Conservation (phyloP, 2,888 invertebrate species). For the Hydrotaea diabolus region DNA sequence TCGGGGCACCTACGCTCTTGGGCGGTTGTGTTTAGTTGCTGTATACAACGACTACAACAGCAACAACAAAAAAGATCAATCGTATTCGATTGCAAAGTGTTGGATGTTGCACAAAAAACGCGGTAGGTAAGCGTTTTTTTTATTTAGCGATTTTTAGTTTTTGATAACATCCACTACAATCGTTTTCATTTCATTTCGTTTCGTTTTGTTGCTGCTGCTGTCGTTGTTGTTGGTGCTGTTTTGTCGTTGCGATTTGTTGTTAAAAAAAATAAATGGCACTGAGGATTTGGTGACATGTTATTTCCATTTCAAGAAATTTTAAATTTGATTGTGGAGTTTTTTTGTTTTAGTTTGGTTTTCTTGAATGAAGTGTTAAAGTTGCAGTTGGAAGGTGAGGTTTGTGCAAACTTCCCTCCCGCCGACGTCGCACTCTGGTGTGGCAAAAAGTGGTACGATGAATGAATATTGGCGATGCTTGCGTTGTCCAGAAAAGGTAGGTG, state of each 20-base stretch:
- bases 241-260: conserved; percentile 60
- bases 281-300: conserved; percentile 72
- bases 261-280: conserved; percentile 61
- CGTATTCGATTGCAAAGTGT: conserved; percentile 77
- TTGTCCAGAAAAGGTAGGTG: too few relatives aligned
- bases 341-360: conserved; percentile 7
- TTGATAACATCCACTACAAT: conserved; percentile 57
- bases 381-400: conserved; percentile 1
- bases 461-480: background rate
- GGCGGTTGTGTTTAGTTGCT: conserved; percentile 34
- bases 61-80: conserved; percentile 79
- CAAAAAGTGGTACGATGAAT: background rate
- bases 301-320: conserved; percentile 77
- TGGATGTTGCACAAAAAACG: conserved; percentile 69
- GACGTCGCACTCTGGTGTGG: background rate
- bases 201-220: conserved; percentile 20
- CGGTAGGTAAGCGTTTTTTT: conserved; percentile 75
- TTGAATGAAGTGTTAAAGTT: conserved; percentile 29
- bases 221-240: conserved; percentile 39
- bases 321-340: conserved; percentile 33
- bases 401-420: background rate
- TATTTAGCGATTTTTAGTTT: conserved; percentile 58
- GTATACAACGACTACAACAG: conserved; percentile 14
- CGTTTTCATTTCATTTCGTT: conserved; percentile 1
- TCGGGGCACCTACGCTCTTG: conserved; percentile 19